Base-by-base conservation (phyloP, 2,888 invertebrate genomes). In the Steinernema hermaphroditum region DNA sequence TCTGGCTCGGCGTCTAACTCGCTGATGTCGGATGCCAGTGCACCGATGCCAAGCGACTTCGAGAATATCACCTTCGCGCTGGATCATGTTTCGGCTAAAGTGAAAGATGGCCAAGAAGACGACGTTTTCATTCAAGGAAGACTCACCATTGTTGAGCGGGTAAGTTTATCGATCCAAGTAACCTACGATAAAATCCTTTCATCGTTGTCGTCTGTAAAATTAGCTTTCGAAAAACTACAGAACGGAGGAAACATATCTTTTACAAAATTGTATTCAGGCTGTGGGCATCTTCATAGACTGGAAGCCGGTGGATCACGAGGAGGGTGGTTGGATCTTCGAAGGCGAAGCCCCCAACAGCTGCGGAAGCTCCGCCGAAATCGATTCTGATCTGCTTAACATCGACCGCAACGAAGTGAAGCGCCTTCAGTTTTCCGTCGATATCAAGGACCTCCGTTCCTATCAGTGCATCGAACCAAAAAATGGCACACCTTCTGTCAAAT, bases 401-500 rank as follows among this genome's bases (percentile, higher is more conserved):
- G 54, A 62, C 57, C 43, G 32, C 24, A 68, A 68, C 19, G 46
- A 46, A 19, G 32, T 68, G 24, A 68, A n/a, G 32, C 34, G 73
- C 24, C 68, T 79, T 1, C 70, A 76, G 0, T 86, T 85, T 72
- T 80, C 80, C n/a, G 72, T 82, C 22, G 85, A 86, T 71, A 77
- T 86, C 24, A 83, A 83, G 69, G 85, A 86, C 74, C 69, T 86
- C 62, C 81, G 82, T 72, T 82, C 82, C 34, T 86, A 81, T 75
- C 74, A 77, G 34, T 79, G 76, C 73, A 72, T 78, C 29, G 83
- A 84, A 46, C 80, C 83, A 12, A 83, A 76, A 57, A 80, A 74
- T 69, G 80, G 78, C 70, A 29, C 34, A 24, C 41, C 83, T 22
- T 79, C 76, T 68, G 78, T 86, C 19, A 77, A 88, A 50, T 91